Evolutionary conservation across 37 sponge, comb jelly and placozoan species (phyloP), one percentile per base, ranked within the genome.

Genomic region (Eunapius fragilis): DNA sequence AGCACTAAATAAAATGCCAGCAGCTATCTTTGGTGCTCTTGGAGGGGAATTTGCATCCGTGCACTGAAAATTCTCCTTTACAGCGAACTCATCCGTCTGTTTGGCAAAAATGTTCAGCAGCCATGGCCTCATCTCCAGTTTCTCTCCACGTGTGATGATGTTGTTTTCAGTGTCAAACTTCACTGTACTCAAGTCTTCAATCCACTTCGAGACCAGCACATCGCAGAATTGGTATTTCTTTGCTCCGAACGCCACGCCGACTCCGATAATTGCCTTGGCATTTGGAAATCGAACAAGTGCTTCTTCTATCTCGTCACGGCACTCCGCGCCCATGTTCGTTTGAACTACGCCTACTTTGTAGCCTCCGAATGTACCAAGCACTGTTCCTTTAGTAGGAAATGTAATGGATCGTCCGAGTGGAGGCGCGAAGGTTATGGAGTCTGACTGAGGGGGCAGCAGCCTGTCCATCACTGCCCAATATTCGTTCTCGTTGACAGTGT

Each of bases 171-270:
- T 27, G 6, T 28, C 70, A 25, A n/a, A 69, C 37, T 33, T 81
- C 0, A 69, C 28, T 7, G 68, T 81, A 25, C 69, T 36, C 25
- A 69, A 5, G 22, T 36, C 70, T 33, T 69, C 69, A 17, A 81
- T 81, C 22, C 25, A 69, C 25, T 68, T 81, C n/a, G 81, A 81
- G 34, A 81, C 81, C 22, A 81, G 71, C 68, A 81, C 81, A 81
- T 81, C 81, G 69, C 81, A 28, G 69, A 23, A 69, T 25, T 69
- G 28, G 25, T 31, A 22, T 33, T 81, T 81, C 6, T n/a, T 23
- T 37, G 27, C 24, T 69, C 34, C 69, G 28, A 50, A 81, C 25
- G 70, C 69, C 23, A 81, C 81, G 17, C 81, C 81, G 0, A 81
- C 36, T 22, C 34, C 70, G 4, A 69, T 23, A 68, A 81, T 69